phyloP scores from a whole-genome alignment of 1,140 invertebrate species.

The Triops cancriformis region DNA sequence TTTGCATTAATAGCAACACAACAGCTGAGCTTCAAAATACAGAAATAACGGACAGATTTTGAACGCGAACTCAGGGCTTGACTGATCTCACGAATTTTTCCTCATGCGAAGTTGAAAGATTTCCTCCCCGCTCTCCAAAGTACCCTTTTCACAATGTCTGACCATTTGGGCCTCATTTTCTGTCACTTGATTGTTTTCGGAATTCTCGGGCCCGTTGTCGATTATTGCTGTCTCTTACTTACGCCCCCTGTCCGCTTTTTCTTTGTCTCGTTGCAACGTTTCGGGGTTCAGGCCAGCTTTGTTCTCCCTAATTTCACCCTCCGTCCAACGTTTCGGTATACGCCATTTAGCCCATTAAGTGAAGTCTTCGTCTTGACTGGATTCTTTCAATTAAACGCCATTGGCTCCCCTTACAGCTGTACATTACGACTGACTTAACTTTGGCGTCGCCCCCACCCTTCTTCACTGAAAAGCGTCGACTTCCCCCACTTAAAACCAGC shows the following conservation, averaged over 20 bases:
- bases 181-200: no score
- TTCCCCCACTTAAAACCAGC: not conserved
- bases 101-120: no score
- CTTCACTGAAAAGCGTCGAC: not conserved
- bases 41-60: not conserved
- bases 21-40: not conserved
- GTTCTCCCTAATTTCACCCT: not conserved
- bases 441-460: not conserved
- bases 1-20: no score
- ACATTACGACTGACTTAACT: not conserved
- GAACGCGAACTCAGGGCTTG: not conserved
- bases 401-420: not conserved
- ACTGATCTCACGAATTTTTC: not conserved
- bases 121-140: no score
- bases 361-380: slow-evolving; percentile 2
- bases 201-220: no score
- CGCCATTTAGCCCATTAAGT: not conserved
- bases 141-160: no score
- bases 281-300: not conserved
- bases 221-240: no score
- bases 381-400: slow-evolving; percentile 10
- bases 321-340: not conserved
- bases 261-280: not conserved
- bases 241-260: not conserved
- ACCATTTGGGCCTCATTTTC: no score